Percentiles rank a stretch among this genome's conserved stretches.
phyloP scores from a whole-genome alignment of 1,140 invertebrate species.

The Diabrotica virgifera region DNA sequence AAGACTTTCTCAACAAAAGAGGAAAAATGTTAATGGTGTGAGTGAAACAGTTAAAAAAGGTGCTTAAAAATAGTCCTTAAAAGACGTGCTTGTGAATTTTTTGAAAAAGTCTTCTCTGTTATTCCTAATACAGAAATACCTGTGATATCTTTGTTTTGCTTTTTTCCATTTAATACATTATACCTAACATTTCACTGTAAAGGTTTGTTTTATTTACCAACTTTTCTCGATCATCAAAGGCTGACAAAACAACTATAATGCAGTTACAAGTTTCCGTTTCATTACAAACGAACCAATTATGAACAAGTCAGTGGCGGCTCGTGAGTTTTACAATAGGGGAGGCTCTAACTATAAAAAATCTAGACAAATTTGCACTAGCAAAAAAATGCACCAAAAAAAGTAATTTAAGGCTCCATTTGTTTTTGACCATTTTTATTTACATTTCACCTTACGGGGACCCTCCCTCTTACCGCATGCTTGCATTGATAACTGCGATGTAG shows the following conservation, averaged over 20 bases:
- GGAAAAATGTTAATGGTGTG: background rate
- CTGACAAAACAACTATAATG: too few relatives aligned
- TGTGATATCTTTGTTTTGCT: slow-evolving; percentile 40
- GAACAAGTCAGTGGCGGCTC: too few relatives aligned
- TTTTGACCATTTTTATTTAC: too few relatives aligned
- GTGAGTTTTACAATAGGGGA: too few relatives aligned
- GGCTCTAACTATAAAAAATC: too few relatives aligned
- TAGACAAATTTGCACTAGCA: too few relatives aligned
- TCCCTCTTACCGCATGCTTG: too few relatives aligned
- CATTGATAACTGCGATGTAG: too few relatives aligned
- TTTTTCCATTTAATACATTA: slow-evolving; percentile 34
- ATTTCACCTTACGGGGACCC: too few relatives aligned
- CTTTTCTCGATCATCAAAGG: background rate
- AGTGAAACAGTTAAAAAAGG: background rate
- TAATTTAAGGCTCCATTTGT: too few relatives aligned
- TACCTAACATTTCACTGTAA: slow-evolving; percentile 31
- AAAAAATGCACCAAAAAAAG: too few relatives aligned
- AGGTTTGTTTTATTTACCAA: slow-evolving; percentile 4
- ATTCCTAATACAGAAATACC: slow-evolving; percentile 30
- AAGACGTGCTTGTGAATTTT: slow-evolving; percentile 7
- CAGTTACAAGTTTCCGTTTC: background rate
- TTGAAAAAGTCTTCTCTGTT: slow-evolving; percentile 17
- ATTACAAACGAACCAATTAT: too few relatives aligned
- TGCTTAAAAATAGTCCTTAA: background rate
- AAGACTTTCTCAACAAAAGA: background rate